Conservation (phyloP, 2,888 invertebrate species). For the Chrysotoxum bicinctum region DNA sequence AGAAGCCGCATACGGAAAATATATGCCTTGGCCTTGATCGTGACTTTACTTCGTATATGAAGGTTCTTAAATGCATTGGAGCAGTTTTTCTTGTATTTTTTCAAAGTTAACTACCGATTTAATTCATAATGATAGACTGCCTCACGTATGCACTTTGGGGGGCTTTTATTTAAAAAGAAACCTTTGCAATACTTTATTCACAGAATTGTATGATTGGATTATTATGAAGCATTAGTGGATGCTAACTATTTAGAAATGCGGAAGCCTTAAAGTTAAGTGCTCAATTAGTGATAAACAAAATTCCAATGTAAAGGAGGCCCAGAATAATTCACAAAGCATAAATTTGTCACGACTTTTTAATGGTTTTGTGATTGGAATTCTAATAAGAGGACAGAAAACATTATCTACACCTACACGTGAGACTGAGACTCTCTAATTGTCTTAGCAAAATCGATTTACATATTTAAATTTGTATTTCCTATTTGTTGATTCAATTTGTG, state of each 20-base stretch:
- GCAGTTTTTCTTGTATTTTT: not conserved
- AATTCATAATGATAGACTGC: not conserved
- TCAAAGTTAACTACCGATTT: conserved; percentile 4
- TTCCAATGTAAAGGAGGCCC: not conserved
- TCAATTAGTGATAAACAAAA: not conserved
- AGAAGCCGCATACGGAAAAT: conserved; percentile 1
- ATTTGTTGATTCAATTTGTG: not conserved
- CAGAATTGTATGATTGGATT: not conserved
- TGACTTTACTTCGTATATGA: not conserved
- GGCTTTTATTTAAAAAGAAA: not conserved
- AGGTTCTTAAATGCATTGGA: not conserved
- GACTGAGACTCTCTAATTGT: not conserved
- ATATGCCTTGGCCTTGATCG: conserved; percentile 7
- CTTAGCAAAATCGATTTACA: not conserved
- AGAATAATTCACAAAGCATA: not conserved
- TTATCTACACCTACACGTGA: not conserved
- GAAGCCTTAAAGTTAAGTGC: not conserved
- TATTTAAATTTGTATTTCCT: not conserved
- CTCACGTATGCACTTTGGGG: not conserved
- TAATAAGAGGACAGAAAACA: not conserved
- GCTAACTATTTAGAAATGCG: not conserved
- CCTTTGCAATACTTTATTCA: not conserved
- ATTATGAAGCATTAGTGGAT: not conserved
- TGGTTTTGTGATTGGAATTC: not conserved
- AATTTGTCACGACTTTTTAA: not conserved